These are phyloP conservation scores for Schizopygopsis malacanthus DNA, from an alignment of 2,797 vertebrate species.

Conservation along the genomic window DNA sequence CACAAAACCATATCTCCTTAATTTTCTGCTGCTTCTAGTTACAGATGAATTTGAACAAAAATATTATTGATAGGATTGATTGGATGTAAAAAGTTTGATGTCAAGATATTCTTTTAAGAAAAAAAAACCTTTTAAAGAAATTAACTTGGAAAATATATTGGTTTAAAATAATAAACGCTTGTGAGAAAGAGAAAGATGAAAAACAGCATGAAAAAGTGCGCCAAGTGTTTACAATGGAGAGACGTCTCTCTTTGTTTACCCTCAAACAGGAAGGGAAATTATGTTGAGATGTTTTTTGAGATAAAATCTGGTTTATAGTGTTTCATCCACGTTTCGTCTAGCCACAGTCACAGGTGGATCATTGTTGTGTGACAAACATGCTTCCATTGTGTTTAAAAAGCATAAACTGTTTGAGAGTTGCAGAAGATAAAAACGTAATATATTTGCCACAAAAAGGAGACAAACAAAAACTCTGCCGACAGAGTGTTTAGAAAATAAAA, in stretches of 20 bases:
- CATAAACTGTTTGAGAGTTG: conserved; percentile 10
- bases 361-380: conserved; percentile 21
- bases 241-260: background rate
- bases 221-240: background rate
- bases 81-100: background rate
- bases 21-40: background rate
- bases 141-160: background rate
- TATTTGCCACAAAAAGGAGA: background rate
- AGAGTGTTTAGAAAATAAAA: background rate
- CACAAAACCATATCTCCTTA: background rate
- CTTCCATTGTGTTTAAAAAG: conserved; percentile 15
- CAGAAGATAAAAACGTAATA: background rate
- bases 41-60: background rate
- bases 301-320: background rate
- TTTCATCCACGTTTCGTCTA: conserved; percentile 1
- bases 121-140: background rate
- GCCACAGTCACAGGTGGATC: conserved; percentile 8
- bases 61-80: background rate
- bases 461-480: conserved; percentile 17
- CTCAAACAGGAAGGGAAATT: conserved; percentile 1
- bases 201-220: background rate
- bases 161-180: conserved; percentile 7
- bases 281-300: background rate
- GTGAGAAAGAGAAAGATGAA: background rate
- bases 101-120: background rate